A percentile compares a stretch with the other conserved stretches of the same genome.
Conservation (phyloP, 2,113 vertebrate species). For the Charina bottae region DNA sequence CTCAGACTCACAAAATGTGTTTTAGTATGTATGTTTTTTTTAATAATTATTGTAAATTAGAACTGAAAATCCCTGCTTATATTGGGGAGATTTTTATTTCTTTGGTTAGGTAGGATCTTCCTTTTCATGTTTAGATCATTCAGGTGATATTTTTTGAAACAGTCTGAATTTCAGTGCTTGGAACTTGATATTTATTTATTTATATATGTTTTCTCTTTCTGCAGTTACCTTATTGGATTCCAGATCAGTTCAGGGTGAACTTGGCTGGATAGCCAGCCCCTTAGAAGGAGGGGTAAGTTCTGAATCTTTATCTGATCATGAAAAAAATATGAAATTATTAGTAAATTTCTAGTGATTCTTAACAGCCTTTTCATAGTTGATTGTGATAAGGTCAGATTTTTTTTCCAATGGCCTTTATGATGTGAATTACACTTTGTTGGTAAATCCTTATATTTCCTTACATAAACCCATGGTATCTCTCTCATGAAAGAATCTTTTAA, state of each 20-base stretch:
- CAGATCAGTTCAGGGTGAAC: constrained; percentile 93
- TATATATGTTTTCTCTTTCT: constrained; percentile 69
- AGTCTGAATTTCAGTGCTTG: constrained; percentile 55
- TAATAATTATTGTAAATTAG: constrained; percentile 55
- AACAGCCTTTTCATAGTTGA: constrained; percentile 85
- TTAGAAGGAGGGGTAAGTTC: constrained; percentile 98
- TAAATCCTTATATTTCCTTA: constrained; percentile 88
- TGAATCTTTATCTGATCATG: constrained; percentile 58
- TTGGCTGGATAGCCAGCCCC: constrained; percentile 96
- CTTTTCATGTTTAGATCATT: constrained; percentile 63
- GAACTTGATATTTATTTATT: constrained; percentile 75
- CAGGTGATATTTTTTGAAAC: constrained; percentile 51
- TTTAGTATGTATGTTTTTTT: constrained; percentile 5
- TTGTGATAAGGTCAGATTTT: constrained; percentile 90
- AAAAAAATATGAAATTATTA: constrained; percentile 70
- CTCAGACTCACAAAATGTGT: not conserved
- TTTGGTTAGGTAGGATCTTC: constrained; percentile 40
- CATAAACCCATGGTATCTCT: constrained; percentile 61
- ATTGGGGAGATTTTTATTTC: constrained; percentile 57
- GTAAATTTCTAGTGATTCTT: constrained; percentile 73
- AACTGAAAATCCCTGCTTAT: constrained; percentile 36
- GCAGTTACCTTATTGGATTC: constrained; percentile 98
- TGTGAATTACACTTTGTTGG: constrained; percentile 92
- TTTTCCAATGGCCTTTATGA: constrained; percentile 72
- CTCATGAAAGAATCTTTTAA: constrained; percentile 75